phyloP scores from a whole-genome alignment of 92 coral and sea anemone species.

The Actinernus sp. region DNA sequence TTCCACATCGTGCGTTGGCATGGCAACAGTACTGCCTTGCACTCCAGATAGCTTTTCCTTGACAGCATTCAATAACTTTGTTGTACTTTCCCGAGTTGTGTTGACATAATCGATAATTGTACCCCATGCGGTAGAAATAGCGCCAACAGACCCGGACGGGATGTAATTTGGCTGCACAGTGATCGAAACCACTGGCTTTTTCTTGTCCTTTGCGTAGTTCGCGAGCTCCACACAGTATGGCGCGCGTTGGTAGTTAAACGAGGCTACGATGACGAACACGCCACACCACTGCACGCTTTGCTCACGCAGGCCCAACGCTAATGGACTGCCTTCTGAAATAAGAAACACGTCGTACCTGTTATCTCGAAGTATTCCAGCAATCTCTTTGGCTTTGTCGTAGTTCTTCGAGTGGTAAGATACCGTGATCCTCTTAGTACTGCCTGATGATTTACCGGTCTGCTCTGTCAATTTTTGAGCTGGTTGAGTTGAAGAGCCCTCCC shows the following conservation, averaged over 20 bases:
- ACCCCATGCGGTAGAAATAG: conserved; percentile 74
- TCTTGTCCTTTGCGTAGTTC: conserved; percentile 81
- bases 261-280: conserved; percentile 62
- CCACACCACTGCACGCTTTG: conserved; percentile 67
- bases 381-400: conserved; percentile 30
- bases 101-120: conserved; percentile 22
- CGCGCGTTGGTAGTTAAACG: conserved; percentile 78
- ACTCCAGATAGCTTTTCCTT: conserved; percentile 21
- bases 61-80: conserved; percentile 12
- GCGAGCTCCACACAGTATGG: conserved; percentile 71
- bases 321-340: conserved; percentile 62
- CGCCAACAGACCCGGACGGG: conserved; percentile 75
- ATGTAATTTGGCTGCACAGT: conserved; percentile 65
- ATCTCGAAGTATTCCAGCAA: conserved; percentile 34
- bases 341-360: conserved; percentile 37
- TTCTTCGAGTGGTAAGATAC: conserved; percentile 77
- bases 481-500: neutral
- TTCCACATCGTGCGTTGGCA: conserved; percentile 38
- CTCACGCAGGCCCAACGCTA: conserved; percentile 52
- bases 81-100: conserved; percentile 14
- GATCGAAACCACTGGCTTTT: conserved; percentile 62
- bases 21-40: conserved; percentile 16
- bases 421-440: conserved; percentile 3
- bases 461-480: neutral
- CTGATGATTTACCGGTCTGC: neutral